A percentile compares a stretch with the other conserved stretches of the same genome.
phyloP scores from a whole-genome alignment of 2,888 invertebrate genomes.

The Zaprionus lineosus region DNA sequence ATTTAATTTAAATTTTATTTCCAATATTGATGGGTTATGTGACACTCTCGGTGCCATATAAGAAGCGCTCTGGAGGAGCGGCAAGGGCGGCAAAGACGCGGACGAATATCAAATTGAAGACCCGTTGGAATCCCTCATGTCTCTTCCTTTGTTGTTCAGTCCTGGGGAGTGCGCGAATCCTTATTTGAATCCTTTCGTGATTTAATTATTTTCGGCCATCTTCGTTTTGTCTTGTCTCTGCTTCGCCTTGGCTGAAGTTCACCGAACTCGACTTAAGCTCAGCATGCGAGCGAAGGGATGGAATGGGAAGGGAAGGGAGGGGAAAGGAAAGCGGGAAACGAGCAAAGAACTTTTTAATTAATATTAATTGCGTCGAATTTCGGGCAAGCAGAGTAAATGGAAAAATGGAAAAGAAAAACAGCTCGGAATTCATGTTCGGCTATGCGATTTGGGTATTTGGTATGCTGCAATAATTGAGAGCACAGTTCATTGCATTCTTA shows the following conservation, averaged over 20 bases:
- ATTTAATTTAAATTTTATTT: not conserved
- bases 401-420: not conserved
- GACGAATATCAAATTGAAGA: too few relatives aligned
- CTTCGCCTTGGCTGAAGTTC: not conserved
- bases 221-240: not conserved
- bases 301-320: too few relatives aligned
- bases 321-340: not conserved
- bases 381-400: not conserved
- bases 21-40: not conserved
- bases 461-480: slow-evolving; percentile 29
- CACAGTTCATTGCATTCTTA: slow-evolving; percentile 37
- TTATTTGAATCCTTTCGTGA: not conserved
- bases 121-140: too few relatives aligned
- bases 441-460: too few relatives aligned
- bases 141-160: too few relatives aligned
- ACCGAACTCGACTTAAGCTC: slow-evolving; percentile 28
- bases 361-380: slow-evolving; percentile 44
- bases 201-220: not conserved
- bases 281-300: slow-evolving; percentile 15
- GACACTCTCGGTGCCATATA: too few relatives aligned
- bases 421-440: not conserved
- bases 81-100: too few relatives aligned
- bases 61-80: too few relatives aligned
- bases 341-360: slow-evolving; percentile 58
- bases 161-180: too few relatives aligned